A percentile compares a stretch with the other conserved stretches of the same genome.
Evolutionary conservation across 1,140 invertebrate genomes (phyloP).

Genomic region (Drosophila bifasciata): DNA sequence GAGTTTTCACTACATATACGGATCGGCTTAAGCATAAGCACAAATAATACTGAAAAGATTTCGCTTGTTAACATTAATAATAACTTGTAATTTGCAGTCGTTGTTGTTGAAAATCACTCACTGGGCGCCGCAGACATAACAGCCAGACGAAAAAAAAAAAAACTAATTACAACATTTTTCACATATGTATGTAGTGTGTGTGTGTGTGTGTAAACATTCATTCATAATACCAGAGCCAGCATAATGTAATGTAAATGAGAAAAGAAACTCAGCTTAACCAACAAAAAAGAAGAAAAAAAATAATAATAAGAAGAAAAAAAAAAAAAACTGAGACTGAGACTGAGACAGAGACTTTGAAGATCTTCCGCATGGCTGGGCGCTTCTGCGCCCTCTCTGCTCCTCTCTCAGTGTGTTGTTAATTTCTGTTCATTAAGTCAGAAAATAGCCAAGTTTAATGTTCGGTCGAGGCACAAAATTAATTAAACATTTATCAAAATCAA

Average conservation of each 20-base stretch:
- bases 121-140: conserved; percentile 34
- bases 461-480: conserved; percentile 78
- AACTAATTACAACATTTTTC: conserved; percentile 83
- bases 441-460: conserved; percentile 81
- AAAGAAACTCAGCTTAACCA: conserved; percentile 40
- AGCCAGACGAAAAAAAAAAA: conserved; percentile 32
- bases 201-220: conserved; percentile 70
- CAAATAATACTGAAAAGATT: conserved; percentile 62
- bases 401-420: conserved; percentile 76
- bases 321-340: conserved; percentile 23
- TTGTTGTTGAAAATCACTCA: conserved; percentile 76
- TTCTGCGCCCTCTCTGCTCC: conserved; percentile 39
- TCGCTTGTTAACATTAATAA: conserved; percentile 82
- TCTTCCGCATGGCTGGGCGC: conserved; percentile 66
- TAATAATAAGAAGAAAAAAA: not conserved
- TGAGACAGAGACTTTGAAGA: conserved; percentile 77
- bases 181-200: conserved; percentile 45
- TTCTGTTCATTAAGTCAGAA: conserved; percentile 81
- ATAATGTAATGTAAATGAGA: conserved; percentile 78
- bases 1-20: conserved; percentile 62
- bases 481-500: conserved; percentile 83
- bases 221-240: conserved; percentile 70
- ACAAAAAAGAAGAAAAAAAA: too few relatives aligned
- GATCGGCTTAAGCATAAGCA: conserved; percentile 19
- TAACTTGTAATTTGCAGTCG: conserved; percentile 80